Conservation (phyloP, 2,888 invertebrate genomes). For the Ectemnius continuus region DNA sequence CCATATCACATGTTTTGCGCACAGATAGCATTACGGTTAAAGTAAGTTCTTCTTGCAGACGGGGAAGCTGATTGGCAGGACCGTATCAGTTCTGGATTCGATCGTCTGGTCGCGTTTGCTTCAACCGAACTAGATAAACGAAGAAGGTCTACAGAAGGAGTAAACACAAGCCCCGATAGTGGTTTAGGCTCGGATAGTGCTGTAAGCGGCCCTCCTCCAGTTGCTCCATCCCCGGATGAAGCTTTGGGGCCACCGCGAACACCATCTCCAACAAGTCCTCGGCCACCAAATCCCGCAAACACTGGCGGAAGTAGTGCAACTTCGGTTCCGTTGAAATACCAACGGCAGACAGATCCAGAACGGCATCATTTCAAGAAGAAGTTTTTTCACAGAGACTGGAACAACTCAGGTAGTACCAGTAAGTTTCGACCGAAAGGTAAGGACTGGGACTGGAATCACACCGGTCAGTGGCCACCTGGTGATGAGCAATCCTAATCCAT, state of each 20-base stretch:
- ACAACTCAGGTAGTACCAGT: conserved; percentile 77
- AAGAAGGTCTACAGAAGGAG: conserved; percentile 89
- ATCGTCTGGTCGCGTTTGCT: conserved; percentile 94
- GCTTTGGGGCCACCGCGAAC: conserved; percentile 80
- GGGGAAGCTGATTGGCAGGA: conserved; percentile 95
- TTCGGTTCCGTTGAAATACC: conserved; percentile 66
- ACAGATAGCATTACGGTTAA: conserved; percentile 18
- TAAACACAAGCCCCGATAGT: conserved; percentile 92
- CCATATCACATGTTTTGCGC: conserved; percentile 1
- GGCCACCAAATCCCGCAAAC: conserved; percentile 78
- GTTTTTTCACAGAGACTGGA: conserved; percentile 85
- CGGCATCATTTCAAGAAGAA: conserved; percentile 90
- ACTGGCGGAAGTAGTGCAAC: conserved; percentile 74
- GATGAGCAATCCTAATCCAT: conserved; percentile 73
- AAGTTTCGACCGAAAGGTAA: conserved; percentile 87
- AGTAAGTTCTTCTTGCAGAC: conserved; percentile 77
- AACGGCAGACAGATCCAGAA: conserved; percentile 79
- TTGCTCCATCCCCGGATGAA: conserved; percentile 78
- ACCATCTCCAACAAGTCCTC: conserved; percentile 80
- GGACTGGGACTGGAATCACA: conserved; percentile 84
- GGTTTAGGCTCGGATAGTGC: conserved; percentile 84
- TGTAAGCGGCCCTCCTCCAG: conserved; percentile 71
- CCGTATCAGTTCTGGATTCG: conserved; percentile 95
- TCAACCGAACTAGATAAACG: conserved; percentile 94
- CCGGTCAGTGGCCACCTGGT: conserved; percentile 75